Percentiles rank a stretch among this genome's conserved stretches.
These are phyloP conservation scores for Microctonus brassicae DNA, from an alignment of 2,888 invertebrate species.

Conservation along the genomic window DNA sequence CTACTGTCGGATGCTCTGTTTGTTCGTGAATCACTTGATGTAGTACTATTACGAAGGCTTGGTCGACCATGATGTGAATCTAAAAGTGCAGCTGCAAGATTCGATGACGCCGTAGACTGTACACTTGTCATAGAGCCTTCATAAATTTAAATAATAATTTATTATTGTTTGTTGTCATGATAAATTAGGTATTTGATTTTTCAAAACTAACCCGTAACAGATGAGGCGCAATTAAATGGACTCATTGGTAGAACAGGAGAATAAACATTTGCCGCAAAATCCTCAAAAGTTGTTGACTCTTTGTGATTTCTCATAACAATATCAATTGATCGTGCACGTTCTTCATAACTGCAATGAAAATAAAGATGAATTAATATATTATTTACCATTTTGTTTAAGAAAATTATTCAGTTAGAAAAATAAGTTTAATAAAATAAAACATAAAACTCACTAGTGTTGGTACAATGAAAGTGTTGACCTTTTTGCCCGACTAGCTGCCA, in stretches of 20 bases:
- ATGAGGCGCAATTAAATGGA: conserved; percentile 69
- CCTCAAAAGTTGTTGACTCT: conserved; percentile 90
- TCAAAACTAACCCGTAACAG: conserved; percentile 60
- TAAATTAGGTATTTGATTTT: background rate
- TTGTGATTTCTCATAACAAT: conserved; percentile 89
- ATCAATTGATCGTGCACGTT: conserved; percentile 87
- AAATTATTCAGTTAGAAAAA: background rate
- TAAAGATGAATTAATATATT: conserved; percentile 17
- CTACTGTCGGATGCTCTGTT: conserved; percentile 67
- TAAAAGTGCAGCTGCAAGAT: conserved; percentile 74
- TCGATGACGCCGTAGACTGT: conserved; percentile 70
- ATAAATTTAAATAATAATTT: background rate
- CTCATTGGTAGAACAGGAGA: conserved; percentile 76
- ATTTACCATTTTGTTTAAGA: conserved; percentile 15
- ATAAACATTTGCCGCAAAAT: conserved; percentile 82
- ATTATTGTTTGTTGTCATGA: background rate
- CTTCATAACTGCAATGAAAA: conserved; percentile 82
- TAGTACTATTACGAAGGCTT: conserved; percentile 61
- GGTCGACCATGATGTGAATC: conserved; percentile 72
- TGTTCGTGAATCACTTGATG: conserved; percentile 64
- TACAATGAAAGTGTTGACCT: conserved; percentile 90
- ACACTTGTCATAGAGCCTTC: conserved; percentile 63
- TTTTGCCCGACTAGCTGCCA: conserved; percentile 92
- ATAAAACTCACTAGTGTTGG: conserved; percentile 84
- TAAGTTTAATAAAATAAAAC: conserved; percentile 60